Conservation (phyloP, 2,113 vertebrate species). For the Pantherophis guttatus region DNA sequence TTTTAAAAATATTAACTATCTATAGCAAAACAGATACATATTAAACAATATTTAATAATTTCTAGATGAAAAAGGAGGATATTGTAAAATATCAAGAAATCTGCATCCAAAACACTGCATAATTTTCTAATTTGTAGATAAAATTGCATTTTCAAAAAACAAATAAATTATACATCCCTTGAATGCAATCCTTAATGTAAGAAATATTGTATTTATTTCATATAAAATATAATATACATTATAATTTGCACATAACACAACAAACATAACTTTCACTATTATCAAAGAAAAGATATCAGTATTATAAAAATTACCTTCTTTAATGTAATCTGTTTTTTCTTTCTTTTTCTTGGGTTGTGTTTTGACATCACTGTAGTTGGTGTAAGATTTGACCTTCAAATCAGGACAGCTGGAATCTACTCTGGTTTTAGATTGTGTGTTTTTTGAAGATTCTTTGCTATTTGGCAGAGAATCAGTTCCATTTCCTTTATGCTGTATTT, state of each 20-base stretch:
- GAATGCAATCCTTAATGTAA: background rate
- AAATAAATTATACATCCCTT: background rate
- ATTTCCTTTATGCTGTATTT: background rate
- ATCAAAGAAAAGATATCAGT: background rate
- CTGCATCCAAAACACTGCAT: background rate
- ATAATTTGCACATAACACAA: background rate
- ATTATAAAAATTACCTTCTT: conserved; percentile 50
- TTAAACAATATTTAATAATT: background rate
- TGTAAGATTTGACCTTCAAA: conserved; percentile 39
- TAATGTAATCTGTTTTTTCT: conserved; percentile 34
- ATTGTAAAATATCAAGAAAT: background rate
- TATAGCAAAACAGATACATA: background rate
- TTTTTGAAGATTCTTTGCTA: background rate
- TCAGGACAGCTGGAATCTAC: conserved; percentile 19
- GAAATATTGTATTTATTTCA: background rate
- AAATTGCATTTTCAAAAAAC: background rate
- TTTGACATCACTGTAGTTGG: conserved; percentile 6
- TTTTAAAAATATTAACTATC: background rate
- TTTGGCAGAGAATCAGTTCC: background rate
- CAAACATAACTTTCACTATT: conserved; percentile 6
- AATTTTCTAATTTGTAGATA: background rate
- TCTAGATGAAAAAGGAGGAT: background rate
- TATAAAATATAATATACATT: too few relatives aligned
- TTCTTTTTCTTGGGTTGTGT: conserved; percentile 30
- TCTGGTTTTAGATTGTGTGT: background rate